Evolutionary conservation across 1,140 invertebrate species (phyloP).

Genomic region (Monochamus saltuarius): DNA sequence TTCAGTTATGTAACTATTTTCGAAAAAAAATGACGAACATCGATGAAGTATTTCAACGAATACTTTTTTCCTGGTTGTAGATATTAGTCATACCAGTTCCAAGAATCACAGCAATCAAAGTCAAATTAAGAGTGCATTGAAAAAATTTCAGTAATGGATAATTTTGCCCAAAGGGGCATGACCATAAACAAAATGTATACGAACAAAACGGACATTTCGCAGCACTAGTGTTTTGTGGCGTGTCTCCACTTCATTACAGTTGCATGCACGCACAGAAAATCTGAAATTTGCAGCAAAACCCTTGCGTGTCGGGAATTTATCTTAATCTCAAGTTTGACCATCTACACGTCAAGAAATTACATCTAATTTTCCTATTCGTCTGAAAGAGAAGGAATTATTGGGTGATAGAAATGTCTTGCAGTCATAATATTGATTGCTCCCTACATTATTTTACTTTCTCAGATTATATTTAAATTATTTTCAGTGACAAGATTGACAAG

Average conservation of each 20-base stretch:
- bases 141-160: conserved; percentile 4
- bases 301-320: conserved; percentile 31
- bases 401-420: neutral
- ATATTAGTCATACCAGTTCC: conserved; percentile 7
- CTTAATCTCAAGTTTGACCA: conserved; percentile 26
- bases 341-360: conserved; percentile 31
- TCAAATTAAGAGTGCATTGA: too few species aligned
- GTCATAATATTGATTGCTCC: too few species aligned
- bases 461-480: too few species aligned
- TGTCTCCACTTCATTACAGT: conserved; percentile 35
- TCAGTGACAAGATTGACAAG: too few species aligned
- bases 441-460: too few species aligned
- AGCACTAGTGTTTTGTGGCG: conserved; percentile 31
- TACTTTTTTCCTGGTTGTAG: too few species aligned
- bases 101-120: neutral
- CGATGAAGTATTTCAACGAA: too few species aligned
- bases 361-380: conserved; percentile 11
- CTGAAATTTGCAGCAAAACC: conserved; percentile 39
- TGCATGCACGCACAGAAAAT: conserved; percentile 32
- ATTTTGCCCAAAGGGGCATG: conserved; percentile 10
- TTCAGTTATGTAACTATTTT: too few species aligned
- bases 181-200: conserved; percentile 17
- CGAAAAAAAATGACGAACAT: too few species aligned
- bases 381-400: conserved; percentile 2
- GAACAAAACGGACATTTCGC: conserved; percentile 26